A percentile compares a stretch with the other conserved stretches of the same genome.
Conservation (phyloP, 2,113 vertebrate genomes). For the Pterocles orientalis region DNA sequence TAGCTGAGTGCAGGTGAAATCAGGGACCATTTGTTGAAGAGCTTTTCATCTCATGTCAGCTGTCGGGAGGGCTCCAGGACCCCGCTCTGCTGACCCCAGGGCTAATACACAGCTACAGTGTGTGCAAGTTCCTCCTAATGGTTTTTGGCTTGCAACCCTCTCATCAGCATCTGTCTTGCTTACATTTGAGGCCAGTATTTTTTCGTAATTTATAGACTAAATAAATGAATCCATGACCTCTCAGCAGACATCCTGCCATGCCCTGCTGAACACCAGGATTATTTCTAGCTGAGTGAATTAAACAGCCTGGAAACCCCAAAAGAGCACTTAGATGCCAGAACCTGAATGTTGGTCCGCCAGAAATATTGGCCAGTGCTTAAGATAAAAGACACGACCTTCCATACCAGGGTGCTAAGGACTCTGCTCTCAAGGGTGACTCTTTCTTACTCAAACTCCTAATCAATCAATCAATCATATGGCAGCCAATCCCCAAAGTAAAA, state of each 20-base stretch:
- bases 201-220: slow-evolving; percentile 38
- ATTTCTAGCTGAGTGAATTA: slow-evolving; percentile 31
- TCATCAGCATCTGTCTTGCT: slow-evolving; percentile 40
- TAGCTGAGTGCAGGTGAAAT: slow-evolving; percentile 37
- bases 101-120: not conserved
- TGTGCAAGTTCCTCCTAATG: slow-evolving; percentile 3
- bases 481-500: not conserved
- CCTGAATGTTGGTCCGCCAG: not conserved
- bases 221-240: slow-evolving; percentile 35
- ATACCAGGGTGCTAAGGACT: not conserved
- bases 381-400: not conserved
- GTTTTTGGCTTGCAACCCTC: slow-evolving; percentile 14
- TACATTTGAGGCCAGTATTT: not conserved
- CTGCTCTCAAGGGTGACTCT: not conserved
- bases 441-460: not conserved
- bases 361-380: not conserved
- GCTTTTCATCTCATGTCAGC: not conserved
- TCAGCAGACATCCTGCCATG: not conserved
- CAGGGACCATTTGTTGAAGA: not conserved
- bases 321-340: not conserved
- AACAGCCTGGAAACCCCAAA: not conserved
- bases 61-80: not conserved
- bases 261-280: slow-evolving; percentile 12
- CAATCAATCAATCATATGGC: not conserved
- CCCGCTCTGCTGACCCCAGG: not conserved